Base-by-base conservation (phyloP, 2,113 vertebrate species). In the Butastur rufipennis region DNA sequence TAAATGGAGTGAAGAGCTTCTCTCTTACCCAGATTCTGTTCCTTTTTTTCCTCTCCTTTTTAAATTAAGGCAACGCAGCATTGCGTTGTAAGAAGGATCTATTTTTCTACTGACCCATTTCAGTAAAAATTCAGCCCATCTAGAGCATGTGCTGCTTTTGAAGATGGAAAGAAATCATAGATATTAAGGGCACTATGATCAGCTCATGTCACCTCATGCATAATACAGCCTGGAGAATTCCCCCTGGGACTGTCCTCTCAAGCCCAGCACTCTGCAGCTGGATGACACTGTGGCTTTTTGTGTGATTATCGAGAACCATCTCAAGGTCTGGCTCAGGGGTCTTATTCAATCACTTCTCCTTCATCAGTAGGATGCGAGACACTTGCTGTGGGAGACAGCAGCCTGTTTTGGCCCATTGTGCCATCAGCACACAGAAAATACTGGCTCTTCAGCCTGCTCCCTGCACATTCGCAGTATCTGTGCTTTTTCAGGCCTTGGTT, bases 41-140 rank as follows among this genome's bases (percentile, higher is more conserved):
- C 78, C 70, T 56, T 74, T 86, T 86, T 70, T 56, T 74, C 18
- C 20, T 47, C 52, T 75, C 56, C 55, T 91, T 74, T 91, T 91
- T 71, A 87, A 96, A 93, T 72, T 6, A 85, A 95, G 81, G 90
- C 90, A 38, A 62, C n/a, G 87, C 66, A 18, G 66, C 7, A 20
- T 29, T 43, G 78, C 0, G 0, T 68, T 91, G 74, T 90, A 40
- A 86, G 93, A 93, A 80, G 45, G 71, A 82, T 80, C 90, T 96
- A 80, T 96, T 96, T 93, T 96, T 82, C 97, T 77, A 80, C 90
- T 96, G 95, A 97, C 92, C 93, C 85, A 77, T 86, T 95, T 97
- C 79, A 58, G 81, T 18, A 34, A 59, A 56, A 93, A 72, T 63
- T 68, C 94, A 96, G 45, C 81, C 85, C 62, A 45, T 85, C 74